Base-by-base conservation (phyloP, 1,140 invertebrate genomes). In the Micrasema minimum region DNA sequence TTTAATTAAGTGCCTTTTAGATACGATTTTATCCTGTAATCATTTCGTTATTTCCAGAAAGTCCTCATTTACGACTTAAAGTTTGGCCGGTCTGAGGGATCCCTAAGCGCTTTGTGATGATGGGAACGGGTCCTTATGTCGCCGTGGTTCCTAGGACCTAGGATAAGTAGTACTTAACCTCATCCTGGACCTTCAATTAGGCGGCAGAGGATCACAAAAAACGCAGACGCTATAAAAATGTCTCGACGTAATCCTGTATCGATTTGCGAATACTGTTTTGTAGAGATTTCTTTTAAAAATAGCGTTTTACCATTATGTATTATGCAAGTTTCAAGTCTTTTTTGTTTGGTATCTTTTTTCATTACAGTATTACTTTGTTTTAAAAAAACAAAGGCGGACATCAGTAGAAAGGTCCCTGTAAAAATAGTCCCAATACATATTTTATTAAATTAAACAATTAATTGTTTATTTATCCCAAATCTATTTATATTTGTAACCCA, bases 61-160 rank as follows among this genome's bases (percentile, higher is more conserved):
- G 14, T 51, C 65, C 35, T 38, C 35, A 43, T 41, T 43, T 55
- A 53, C 48, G 23, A 53, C 48, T n/a, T 20, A 23, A 18, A 16
- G 46, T 62, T 10, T 62, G 71, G 65, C 67, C 71, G 67, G n/a
- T 41, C 12, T 57, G 1, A 62, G 66, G 45, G 64, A 67, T 53
- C 57, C 41, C 62, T 48, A 41, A 71, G 41, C 50, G 48, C n/a
- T 68, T 69, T 51, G 55, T 69, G 38, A 65, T 69, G 66, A 62
- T 74, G 72, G 64, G 72, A 74, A 70, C 67, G n/a, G n/a, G n/a
- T 46, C 62, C 66, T 61, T 70, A 53, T 74, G 72, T 74, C 62
- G 62, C 72, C 62, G 37, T 22, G 38, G 5, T 18, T 43, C 57
- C 55, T 26, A 22, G n/a, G n/a, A n/a, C 12, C 12, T 35, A 26